Conservation (phyloP, 2,113 vertebrate genomes). For the Eretmochelys imbricata region DNA sequence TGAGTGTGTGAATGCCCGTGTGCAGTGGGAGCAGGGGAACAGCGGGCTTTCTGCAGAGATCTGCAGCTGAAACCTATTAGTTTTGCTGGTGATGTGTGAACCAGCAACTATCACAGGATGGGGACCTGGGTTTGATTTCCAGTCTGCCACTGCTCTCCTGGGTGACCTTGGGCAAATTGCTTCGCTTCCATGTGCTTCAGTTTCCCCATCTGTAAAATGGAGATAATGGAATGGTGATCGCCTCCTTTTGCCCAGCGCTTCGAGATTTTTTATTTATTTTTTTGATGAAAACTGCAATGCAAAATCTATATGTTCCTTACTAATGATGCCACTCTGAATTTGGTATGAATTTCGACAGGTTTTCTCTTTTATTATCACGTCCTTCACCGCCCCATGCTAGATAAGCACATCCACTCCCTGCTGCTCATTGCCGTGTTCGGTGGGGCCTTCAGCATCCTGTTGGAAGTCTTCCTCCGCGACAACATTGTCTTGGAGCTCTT, state of each 20-base stretch:
- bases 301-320: rapidly evolving
- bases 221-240: neutral
- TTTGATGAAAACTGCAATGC: neutral
- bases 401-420: slow-evolving; percentile 91
- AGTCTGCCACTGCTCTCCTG: neutral
- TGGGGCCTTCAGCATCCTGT: slow-evolving; percentile 71
- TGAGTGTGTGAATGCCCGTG: neutral
- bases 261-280: too few relatives aligned
- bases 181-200: neutral
- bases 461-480: slow-evolving; percentile 87
- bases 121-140: neutral
- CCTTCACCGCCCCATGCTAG: slow-evolving; percentile 84
- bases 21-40: neutral
- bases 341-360: slow-evolving; percentile 63
- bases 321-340: neutral
- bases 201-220: neutral
- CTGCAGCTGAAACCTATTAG: neutral
- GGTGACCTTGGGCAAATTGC: neutral
- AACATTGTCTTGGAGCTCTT: slow-evolving; percentile 88
- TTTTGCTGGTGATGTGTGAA: neutral
- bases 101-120: neutral
- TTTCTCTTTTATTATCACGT: slow-evolving; percentile 94
- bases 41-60: neutral
- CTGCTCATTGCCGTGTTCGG: slow-evolving; percentile 85
- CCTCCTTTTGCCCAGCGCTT: neutral